phyloP scores from a whole-genome alignment of 2,797 vertebrate genomes.

The Harpagifer antarcticus region DNA sequence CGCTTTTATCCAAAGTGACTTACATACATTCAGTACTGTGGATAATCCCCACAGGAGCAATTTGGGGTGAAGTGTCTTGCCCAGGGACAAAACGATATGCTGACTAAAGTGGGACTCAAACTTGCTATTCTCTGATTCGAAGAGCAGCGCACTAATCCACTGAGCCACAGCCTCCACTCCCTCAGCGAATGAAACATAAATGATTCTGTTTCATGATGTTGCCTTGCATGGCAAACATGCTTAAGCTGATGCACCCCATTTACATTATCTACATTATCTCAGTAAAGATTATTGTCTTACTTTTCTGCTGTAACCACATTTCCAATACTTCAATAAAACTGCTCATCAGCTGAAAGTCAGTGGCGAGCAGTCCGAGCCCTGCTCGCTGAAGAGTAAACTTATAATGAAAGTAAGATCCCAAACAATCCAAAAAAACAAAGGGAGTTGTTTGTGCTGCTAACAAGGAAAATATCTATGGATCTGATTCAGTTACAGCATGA shows the following conservation, averaged over 20 bases:
- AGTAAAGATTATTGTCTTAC: conserved; percentile 9
- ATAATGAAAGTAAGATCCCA: conserved; percentile 55
- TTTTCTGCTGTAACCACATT: conserved; percentile 26
- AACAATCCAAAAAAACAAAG: conserved; percentile 34
- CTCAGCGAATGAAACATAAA: too few species aligned
- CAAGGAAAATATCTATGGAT: conserved; percentile 50
- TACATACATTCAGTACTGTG: too few species aligned
- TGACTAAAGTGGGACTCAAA: too few species aligned
- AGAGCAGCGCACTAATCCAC: too few species aligned
- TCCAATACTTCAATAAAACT: conserved; percentile 27
- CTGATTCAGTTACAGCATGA: not conserved
- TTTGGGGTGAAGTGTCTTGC: too few species aligned
- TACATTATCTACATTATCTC: conserved; percentile 13
- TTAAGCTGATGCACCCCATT: not conserved
- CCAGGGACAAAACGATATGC: too few species aligned
- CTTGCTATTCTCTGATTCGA: too few species aligned
- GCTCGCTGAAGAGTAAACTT: conserved; percentile 66
- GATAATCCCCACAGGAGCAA: too few species aligned
- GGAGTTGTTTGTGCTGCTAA: conserved; percentile 37
- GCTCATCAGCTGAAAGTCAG: conserved; percentile 35
- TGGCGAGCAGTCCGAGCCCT: conserved; percentile 17
- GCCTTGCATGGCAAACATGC: not conserved
- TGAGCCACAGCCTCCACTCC: too few species aligned
- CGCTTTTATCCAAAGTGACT: too few species aligned
- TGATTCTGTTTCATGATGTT: not conserved